Evolutionary conservation across 2,797 vertebrate species (phyloP).

Genomic region (Eidolon dupreanum): DNA sequence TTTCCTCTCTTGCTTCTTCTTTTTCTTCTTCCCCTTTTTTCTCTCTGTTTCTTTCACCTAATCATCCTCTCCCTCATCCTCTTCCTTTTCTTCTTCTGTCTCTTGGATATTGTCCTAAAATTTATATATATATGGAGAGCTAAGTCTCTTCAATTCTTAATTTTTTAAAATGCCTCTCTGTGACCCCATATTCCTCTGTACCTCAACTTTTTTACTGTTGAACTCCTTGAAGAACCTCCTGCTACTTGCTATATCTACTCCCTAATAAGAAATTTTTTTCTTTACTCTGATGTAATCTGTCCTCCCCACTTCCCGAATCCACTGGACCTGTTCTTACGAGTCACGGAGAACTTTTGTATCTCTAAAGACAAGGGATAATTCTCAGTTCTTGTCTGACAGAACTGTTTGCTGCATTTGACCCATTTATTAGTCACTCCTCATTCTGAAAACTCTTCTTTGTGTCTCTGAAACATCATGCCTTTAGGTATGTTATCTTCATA

Average conservation of each 20-base stretch:
- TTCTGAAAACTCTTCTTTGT: background rate
- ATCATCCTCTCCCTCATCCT: background rate
- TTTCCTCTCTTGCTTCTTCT: too few relatives aligned
- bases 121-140: too few relatives aligned
- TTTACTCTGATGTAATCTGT: background rate
- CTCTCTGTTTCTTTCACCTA: too few relatives aligned
- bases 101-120: background rate
- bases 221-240: background rate
- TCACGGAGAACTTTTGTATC: constrained; percentile 14
- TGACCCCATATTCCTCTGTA: background rate
- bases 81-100: background rate
- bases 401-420: background rate
- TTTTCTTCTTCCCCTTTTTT: background rate
- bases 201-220: background rate
- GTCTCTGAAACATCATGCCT: background rate
- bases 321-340: background rate
- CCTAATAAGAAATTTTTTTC: background rate
- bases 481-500: background rate
- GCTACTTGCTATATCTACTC: background rate
- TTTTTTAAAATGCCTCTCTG: background rate
- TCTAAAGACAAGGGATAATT: background rate
- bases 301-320: background rate
- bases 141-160: background rate
- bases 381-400: background rate
- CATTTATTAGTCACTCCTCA: background rate